phyloP scores from a whole-genome alignment of 1,140 invertebrate genomes.

The Drosophila ercepeae region DNA sequence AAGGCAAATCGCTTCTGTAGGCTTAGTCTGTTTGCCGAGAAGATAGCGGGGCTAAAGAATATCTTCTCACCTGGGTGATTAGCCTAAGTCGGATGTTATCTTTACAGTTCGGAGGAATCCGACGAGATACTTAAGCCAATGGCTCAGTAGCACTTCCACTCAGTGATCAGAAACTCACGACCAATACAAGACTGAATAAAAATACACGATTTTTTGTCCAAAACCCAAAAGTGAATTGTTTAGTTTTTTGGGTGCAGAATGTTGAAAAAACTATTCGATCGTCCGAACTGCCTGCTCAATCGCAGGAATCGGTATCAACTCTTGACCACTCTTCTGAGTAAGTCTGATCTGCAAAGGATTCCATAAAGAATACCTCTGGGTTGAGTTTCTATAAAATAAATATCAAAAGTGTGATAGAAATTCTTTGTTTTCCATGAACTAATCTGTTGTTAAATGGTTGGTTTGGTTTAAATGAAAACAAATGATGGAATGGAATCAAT shows the following conservation, averaged over 20 bases:
- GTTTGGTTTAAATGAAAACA: no score
- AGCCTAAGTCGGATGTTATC: constrained; percentile 24
- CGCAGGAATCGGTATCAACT: constrained; percentile 65
- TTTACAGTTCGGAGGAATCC: constrained; percentile 22
- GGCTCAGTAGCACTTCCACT: not conserved
- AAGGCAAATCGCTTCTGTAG: constrained; percentile 71
- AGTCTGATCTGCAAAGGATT: constrained; percentile 14
- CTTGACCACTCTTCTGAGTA: constrained; percentile 58
- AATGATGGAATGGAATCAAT: no score
- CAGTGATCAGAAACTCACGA: constrained; percentile 23
- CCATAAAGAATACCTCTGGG: not conserved
- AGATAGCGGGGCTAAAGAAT: constrained; percentile 29
- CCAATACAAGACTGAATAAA: constrained; percentile 39
- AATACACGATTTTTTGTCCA: not conserved
- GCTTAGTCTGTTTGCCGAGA: constrained; percentile 18
- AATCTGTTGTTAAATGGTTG: no score
- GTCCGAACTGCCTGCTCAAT: constrained; percentile 57
- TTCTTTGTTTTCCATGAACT: no score
- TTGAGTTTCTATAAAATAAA: not conserved
- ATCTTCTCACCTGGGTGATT: constrained; percentile 19
- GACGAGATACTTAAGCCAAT: constrained; percentile 22
- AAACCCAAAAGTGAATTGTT: not conserved
- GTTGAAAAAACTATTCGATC: constrained; percentile 32
- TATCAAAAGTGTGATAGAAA: not conserved
- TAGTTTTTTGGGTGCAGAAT: constrained; percentile 26